A percentile compares a stretch with the other conserved stretches of the same genome.
phyloP scores from a whole-genome alignment of 2,113 vertebrate species.

The Gnathonemus echidnorhynchus region DNA sequence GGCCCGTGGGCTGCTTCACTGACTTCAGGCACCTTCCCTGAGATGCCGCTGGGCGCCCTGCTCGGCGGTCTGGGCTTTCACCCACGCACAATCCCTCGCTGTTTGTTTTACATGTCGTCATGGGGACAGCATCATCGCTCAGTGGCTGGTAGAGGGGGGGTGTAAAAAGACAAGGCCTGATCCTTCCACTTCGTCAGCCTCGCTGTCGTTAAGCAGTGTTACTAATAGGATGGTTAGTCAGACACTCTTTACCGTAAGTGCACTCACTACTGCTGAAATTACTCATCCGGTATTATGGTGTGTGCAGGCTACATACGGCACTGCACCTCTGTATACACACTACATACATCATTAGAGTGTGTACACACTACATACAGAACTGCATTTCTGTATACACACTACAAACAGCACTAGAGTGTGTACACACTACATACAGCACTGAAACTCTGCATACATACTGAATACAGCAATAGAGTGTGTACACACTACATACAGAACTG shows the following conservation, averaged over 20 bases:
- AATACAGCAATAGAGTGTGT: background rate
- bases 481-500: background rate
- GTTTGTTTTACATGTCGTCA: conserved; percentile 66
- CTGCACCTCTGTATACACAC: background rate
- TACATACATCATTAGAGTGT: background rate
- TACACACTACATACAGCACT: background rate
- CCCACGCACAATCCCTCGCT: conserved; percentile 56
- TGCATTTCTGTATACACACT: background rate
- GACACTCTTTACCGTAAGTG: background rate
- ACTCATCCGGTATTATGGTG: background rate
- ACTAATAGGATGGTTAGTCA: background rate
- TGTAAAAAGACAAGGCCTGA: conserved; percentile 20
- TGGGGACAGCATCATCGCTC: conserved; percentile 53
- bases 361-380: background rate
- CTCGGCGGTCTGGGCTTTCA: conserved; percentile 61
- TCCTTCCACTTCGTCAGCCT: background rate
- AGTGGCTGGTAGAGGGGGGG: conserved; percentile 29
- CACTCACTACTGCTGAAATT: background rate
- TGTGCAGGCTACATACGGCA: background rate
- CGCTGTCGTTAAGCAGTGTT: background rate
- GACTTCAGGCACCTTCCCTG: background rate
- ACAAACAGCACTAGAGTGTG: background rate
- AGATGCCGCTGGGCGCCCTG: conserved; percentile 35
- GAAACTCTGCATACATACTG: background rate
- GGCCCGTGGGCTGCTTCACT: background rate